Conservation (phyloP, 2,797 vertebrate species). For the Chaenodraco wilsoni region DNA sequence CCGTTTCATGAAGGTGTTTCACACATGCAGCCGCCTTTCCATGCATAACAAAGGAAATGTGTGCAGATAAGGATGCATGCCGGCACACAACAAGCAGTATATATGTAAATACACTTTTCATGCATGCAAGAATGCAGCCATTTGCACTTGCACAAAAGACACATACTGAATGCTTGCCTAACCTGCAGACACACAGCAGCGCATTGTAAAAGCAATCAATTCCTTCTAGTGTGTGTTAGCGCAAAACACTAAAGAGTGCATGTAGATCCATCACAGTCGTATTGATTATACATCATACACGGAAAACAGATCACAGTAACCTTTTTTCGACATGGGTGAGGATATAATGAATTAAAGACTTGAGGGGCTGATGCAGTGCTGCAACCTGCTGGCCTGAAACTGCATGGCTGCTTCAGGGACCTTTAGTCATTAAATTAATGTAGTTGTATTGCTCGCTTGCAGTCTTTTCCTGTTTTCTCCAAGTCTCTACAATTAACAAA, state of each 20-base stretch:
- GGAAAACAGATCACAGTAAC: slow-evolving; percentile 52
- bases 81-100: slow-evolving; percentile 17
- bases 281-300: slow-evolving; percentile 58
- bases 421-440: slow-evolving; percentile 10
- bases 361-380: slow-evolving; percentile 58
- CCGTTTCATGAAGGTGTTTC: slow-evolving; percentile 30
- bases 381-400: slow-evolving; percentile 69
- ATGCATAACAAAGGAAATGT: slow-evolving; percentile 1
- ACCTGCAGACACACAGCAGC: slow-evolving; percentile 14
- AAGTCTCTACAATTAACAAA: slow-evolving; percentile 22
- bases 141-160: slow-evolving; percentile 4
- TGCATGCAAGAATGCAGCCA: slow-evolving; percentile 22
- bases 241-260: slow-evolving; percentile 30
- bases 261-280: slow-evolving; percentile 46
- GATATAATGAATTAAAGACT: slow-evolving; percentile 57
- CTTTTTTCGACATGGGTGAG: slow-evolving; percentile 44
- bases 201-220: slow-evolving; percentile 1
- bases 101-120: slow-evolving; percentile 25
- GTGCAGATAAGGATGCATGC: slow-evolving; percentile 7
- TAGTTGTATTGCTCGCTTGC: not conserved
- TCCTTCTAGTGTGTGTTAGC: slow-evolving; percentile 17
- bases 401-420: slow-evolving; percentile 25
- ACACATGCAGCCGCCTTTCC: not conserved
- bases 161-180: not conserved
- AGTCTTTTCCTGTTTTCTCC: slow-evolving; percentile 17